Percentiles rank a stretch among this genome's conserved stretches.
These are phyloP conservation scores for Parascotia fuliginaria DNA, from an alignment of 2,888 invertebrate species.

Conservation along the genomic window DNA sequence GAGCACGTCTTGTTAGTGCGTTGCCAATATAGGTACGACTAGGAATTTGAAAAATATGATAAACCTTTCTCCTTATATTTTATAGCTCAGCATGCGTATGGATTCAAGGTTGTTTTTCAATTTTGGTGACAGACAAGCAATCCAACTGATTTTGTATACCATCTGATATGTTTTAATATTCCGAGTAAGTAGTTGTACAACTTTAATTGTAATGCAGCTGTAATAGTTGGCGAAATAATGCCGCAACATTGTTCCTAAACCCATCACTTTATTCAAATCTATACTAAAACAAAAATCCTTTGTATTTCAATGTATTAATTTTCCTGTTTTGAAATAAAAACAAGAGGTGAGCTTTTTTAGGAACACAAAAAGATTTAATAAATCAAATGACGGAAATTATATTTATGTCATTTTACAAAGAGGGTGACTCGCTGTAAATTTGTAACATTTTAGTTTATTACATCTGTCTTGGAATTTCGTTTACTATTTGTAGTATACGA, in stretches of 20 bases:
- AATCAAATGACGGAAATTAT: conserved; percentile 46
- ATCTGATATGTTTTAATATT: too few relatives aligned
- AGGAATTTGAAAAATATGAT: conserved; percentile 12
- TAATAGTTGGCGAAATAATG: too few relatives aligned
- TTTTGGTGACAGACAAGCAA: not conserved
- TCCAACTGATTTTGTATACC: too few relatives aligned
- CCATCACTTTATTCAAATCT: not conserved
- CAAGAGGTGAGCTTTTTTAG: conserved; percentile 11
- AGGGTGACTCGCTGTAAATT: conserved; percentile 13
- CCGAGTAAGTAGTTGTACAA: too few relatives aligned
- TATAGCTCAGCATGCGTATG: not conserved
- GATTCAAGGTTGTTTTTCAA: not conserved
- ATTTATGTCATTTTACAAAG: conserved; percentile 38
- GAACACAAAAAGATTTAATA: conserved; percentile 29
- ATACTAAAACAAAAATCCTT: not conserved
- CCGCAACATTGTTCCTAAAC: too few relatives aligned
- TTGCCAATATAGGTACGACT: conserved; percentile 22
- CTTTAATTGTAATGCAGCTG: too few relatives aligned
- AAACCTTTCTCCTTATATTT: conserved; percentile 8
- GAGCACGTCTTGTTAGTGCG: conserved; percentile 20
- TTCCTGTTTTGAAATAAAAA: conserved; percentile 1
- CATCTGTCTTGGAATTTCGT: not conserved
- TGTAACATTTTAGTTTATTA: conserved; percentile 24
- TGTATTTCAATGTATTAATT: not conserved
- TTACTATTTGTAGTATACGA: not conserved